Percentiles rank a stretch among this genome's conserved stretches.
These are phyloP conservation scores for Lithophane leautieri DNA, from an alignment of 2,888 invertebrate species.

Conservation along the genomic window DNA sequence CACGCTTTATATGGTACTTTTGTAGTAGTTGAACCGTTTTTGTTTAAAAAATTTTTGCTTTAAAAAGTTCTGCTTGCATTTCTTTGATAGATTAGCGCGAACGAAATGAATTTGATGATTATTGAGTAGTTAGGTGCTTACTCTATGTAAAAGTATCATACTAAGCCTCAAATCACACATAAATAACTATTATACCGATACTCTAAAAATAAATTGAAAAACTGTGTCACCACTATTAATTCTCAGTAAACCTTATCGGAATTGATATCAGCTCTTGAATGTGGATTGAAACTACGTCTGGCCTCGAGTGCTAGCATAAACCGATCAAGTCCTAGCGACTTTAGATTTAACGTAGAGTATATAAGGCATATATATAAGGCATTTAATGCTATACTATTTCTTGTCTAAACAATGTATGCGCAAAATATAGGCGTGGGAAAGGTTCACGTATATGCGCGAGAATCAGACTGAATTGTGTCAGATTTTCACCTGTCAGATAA, in stretches of 20 bases:
- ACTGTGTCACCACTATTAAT: slow-evolving; percentile 3
- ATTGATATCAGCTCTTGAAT: slow-evolving; percentile 30
- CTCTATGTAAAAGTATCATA: slow-evolving; percentile 27
- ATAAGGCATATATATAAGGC: slow-evolving; percentile 68
- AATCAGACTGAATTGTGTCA: neutral
- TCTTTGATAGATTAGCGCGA: slow-evolving; percentile 1
- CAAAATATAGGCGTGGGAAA: slow-evolving; percentile 64
- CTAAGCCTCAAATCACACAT: slow-evolving; percentile 11
- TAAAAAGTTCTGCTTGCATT: slow-evolving; percentile 21
- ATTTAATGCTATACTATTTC: slow-evolving; percentile 73
- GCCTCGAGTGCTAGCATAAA: slow-evolving; percentile 53
- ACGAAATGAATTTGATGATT: slow-evolving; percentile 1
- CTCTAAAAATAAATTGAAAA: slow-evolving; percentile 1
- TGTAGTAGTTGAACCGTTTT: neutral
- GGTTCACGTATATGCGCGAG: slow-evolving; percentile 18
- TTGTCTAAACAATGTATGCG: slow-evolving; percentile 75
- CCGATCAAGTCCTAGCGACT: slow-evolving; percentile 60
- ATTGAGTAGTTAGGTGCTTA: neutral
- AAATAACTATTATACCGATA: slow-evolving; percentile 13
- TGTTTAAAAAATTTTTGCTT: slow-evolving; percentile 15
- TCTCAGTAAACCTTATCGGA: slow-evolving; percentile 18
- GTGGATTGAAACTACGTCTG: slow-evolving; percentile 34
- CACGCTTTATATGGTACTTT: slow-evolving; percentile 29
- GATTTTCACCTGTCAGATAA: neutral
- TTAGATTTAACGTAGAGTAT: slow-evolving; percentile 58